These are phyloP conservation scores for Opisthograptis luteolata DNA, from an alignment of 2,888 invertebrate species.

Conservation along the genomic window DNA sequence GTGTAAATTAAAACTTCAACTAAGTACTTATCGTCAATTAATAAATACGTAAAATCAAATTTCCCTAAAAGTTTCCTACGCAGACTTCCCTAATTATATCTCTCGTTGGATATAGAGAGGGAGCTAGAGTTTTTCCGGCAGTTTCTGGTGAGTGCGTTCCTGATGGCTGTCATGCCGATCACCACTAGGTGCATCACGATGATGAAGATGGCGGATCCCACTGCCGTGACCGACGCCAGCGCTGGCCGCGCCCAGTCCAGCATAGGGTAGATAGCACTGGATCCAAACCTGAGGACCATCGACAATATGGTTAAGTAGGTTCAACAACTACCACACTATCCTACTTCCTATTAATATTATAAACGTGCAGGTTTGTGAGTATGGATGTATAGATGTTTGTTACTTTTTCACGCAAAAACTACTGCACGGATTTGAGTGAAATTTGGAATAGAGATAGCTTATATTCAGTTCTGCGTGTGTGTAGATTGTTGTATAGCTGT, in stretches of 20 bases:
- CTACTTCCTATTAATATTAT: too few relatives aligned
- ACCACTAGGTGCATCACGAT: conserved; percentile 85
- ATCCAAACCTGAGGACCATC: conserved; percentile 82
- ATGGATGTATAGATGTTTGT: too few relatives aligned
- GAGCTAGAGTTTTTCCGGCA: conserved; percentile 43
- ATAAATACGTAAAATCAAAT: conserved; percentile 3
- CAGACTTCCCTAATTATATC: conserved; percentile 37
- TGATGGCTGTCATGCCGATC: conserved; percentile 79
- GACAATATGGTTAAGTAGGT: too few relatives aligned
- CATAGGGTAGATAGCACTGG: conserved; percentile 88
- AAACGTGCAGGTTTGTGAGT: too few relatives aligned
- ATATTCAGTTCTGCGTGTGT: too few relatives aligned
- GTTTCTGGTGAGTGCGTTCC: conserved; percentile 60
- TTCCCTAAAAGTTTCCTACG: neutral
- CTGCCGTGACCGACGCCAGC: conserved; percentile 81
- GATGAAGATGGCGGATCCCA: conserved; percentile 84
- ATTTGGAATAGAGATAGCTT: too few relatives aligned
- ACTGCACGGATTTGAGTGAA: too few relatives aligned
- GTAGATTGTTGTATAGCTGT: too few relatives aligned
- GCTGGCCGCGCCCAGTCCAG: conserved; percentile 90
- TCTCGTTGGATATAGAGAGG: conserved; percentile 46
- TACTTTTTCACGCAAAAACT: too few relatives aligned
- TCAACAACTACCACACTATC: too few relatives aligned
- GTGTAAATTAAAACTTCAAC: too few relatives aligned
- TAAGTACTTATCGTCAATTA: too few relatives aligned